Conservation (phyloP, 2,888 invertebrate genomes). For the Drosophila cognata region DNA sequence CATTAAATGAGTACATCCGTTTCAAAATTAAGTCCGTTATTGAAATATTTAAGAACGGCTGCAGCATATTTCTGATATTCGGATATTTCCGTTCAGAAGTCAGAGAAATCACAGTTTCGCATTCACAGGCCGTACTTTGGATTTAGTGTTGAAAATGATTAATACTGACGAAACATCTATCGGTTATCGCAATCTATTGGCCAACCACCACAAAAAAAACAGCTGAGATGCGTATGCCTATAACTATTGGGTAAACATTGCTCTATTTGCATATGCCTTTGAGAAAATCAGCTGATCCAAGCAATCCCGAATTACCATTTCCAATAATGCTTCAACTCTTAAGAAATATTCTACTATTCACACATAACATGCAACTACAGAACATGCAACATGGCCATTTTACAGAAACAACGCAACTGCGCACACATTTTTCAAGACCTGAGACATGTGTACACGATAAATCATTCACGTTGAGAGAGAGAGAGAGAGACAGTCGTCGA, state of each 20-base stretch:
- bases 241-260: slow-evolving; percentile 23
- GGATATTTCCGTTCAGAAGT: not conserved
- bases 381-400: not conserved
- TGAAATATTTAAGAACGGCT: not conserved
- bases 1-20: not conserved
- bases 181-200: not conserved
- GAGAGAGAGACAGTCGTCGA: slow-evolving; percentile 42
- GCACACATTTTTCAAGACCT: slow-evolving; percentile 55
- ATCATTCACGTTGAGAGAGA: slow-evolving; percentile 20
- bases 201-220: slow-evolving; percentile 14
- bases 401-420: slow-evolving; percentile 32
- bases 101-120: not conserved
- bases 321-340: not conserved
- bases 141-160: slow-evolving; percentile 13
- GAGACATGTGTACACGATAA: slow-evolving; percentile 23
- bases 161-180: not conserved
- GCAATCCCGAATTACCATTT: slow-evolving; percentile 1
- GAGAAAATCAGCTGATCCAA: slow-evolving; percentile 21
- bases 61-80: not conserved
- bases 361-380: not conserved
- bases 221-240: slow-evolving; percentile 27
- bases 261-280: slow-evolving; percentile 1
- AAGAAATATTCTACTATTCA: slow-evolving; percentile 1
- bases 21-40: not conserved
- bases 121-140: not conserved